These are phyloP conservation scores for Lophotriccus pileatus DNA, from an alignment of 2,797 vertebrate genomes.

Conservation along the genomic window DNA sequence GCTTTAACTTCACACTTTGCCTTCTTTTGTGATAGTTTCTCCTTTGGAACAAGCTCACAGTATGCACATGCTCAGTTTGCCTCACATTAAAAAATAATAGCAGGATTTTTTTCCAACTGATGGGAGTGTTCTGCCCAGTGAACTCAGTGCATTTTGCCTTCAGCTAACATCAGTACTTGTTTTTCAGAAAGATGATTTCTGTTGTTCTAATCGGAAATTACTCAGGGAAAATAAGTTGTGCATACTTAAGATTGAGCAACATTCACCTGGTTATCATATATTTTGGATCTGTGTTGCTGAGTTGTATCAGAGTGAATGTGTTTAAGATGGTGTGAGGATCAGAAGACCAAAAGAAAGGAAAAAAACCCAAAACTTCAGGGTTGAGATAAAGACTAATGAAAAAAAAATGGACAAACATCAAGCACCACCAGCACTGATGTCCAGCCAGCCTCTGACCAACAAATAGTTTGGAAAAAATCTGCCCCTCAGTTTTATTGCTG, in stretches of 20 bases:
- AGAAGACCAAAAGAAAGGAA: neutral
- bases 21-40: neutral
- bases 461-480: neutral
- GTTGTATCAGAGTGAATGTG: neutral
- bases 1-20: neutral
- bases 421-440: neutral
- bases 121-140: neutral
- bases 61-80: neutral
- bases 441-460: neutral
- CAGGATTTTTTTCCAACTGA: neutral
- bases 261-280: neutral
- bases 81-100: neutral
- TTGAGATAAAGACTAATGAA: neutral
- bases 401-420: neutral
- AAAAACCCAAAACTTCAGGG: accelerated
- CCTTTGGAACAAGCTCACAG: neutral
- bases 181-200: neutral
- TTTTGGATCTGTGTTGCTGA: neutral
- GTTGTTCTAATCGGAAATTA: neutral
- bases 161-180: neutral
- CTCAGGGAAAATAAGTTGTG: neutral
- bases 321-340: neutral
- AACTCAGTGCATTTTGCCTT: neutral
- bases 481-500: neutral
- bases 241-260: neutral